A percentile compares a stretch with the other conserved stretches of the same genome.
These are phyloP conservation scores for Dryas iulia DNA, from an alignment of 1,140 invertebrate species.

Conservation along the genomic window DNA sequence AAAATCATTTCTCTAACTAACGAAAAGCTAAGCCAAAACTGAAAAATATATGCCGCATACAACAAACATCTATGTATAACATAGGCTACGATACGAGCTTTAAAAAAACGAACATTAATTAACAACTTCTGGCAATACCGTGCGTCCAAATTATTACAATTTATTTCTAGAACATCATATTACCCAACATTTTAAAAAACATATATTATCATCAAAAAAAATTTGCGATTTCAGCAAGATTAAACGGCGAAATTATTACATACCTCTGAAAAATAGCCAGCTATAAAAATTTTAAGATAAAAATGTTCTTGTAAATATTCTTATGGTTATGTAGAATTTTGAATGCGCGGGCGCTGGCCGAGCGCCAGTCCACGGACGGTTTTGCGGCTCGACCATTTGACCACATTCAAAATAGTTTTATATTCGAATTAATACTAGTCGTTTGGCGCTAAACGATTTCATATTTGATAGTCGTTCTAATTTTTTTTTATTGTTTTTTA, in stretches of 20 bases:
- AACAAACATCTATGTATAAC: too few species aligned
- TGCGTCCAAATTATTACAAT: background rate
- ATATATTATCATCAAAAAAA: slow-evolving; percentile 20
- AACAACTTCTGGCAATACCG: too few species aligned
- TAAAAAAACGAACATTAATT: too few species aligned
- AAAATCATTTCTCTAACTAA: too few species aligned
- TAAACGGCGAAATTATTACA: slow-evolving; percentile 18
- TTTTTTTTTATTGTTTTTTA: background rate
- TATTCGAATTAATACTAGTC: slow-evolving; percentile 42
- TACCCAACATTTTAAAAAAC: background rate
- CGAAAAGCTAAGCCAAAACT: too few species aligned
- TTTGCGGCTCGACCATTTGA: slow-evolving; percentile 63
- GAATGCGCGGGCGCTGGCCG: slow-evolving; percentile 51
- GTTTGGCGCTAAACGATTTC: slow-evolving; percentile 15
- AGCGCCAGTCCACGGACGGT: slow-evolving; percentile 57
- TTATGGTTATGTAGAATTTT: background rate
- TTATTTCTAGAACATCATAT: slow-evolving; percentile 10
- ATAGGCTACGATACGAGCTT: too few species aligned
- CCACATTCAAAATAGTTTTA: slow-evolving; percentile 65
- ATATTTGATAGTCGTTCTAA: background rate
- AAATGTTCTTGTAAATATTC: background rate
- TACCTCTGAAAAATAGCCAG: slow-evolving; percentile 7
- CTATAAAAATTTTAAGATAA: background rate
- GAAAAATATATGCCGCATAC: too few species aligned
- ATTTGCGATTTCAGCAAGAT: slow-evolving; percentile 8